Evolutionary conservation across 2,113 vertebrate genomes (phyloP).

Genomic region (Pantherophis guttatus): DNA sequence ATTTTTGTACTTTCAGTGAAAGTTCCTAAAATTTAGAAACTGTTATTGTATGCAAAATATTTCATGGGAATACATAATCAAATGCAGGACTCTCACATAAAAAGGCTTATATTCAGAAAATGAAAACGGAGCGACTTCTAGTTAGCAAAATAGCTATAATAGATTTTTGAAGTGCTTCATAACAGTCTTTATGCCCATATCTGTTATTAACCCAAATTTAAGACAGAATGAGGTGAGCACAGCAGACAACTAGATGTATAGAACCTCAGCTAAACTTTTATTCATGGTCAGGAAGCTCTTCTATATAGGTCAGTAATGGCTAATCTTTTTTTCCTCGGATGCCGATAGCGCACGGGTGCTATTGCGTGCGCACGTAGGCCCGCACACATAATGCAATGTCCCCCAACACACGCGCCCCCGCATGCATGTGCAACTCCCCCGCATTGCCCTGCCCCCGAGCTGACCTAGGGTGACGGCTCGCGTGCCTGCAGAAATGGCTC

Average conservation of each 20-base stretch:
- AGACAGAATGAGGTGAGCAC: not conserved
- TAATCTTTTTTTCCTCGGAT: no score
- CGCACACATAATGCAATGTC: no score
- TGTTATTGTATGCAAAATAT: not conserved
- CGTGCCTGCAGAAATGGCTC: no score
- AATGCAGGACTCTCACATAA: not conserved
- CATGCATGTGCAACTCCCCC: no score
- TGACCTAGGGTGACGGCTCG: no score
- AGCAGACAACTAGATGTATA: not conserved
- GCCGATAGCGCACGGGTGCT: no score
- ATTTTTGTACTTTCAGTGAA: not conserved
- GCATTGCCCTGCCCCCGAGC: no score
- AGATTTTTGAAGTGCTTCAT: not conserved
- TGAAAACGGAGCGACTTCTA: not conserved
- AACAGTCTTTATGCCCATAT: not conserved
- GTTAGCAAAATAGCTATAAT: not conserved
- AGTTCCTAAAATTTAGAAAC: not conserved
- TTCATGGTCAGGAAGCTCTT: not conserved
- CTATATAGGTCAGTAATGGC: not conserved
- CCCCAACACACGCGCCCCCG: no score
- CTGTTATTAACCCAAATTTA: not conserved
- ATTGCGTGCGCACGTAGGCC: no score
- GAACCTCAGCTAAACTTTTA: not conserved
- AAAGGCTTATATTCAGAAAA: not conserved
- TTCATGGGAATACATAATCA: not conserved